phyloP scores from a whole-genome alignment of 2,888 invertebrate species.

The Rhingia campestris region DNA sequence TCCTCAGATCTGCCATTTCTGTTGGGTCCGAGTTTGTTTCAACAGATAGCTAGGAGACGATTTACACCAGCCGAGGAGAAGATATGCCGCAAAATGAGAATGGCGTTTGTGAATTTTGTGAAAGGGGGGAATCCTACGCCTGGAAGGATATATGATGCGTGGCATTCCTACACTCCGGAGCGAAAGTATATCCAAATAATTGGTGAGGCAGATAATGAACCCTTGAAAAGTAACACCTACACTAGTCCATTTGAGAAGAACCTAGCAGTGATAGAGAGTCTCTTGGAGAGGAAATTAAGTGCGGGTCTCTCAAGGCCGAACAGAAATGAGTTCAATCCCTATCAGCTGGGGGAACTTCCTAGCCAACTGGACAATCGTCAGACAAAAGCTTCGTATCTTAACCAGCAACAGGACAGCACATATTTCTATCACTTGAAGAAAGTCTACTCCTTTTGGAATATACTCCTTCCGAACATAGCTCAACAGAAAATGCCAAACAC shows the following conservation, averaged over 20 bases:
- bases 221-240: conserved; percentile 39
- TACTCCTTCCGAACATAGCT: conserved; percentile 78
- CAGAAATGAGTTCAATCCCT: conserved; percentile 77
- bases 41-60: conserved; percentile 86
- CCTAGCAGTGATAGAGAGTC: conserved; percentile 78
- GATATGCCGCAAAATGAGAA: conserved; percentile 84
- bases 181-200: conserved; percentile 80
- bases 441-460: conserved; percentile 81
- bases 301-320: conserved; percentile 76
- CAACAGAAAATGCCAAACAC: conserved; percentile 53
- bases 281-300: conserved; percentile 74
- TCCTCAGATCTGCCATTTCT: conserved; percentile 87
- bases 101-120: conserved; percentile 84
- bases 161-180: conserved; percentile 85
- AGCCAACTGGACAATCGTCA: conserved; percentile 25
- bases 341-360: conserved; percentile 58
- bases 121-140: conserved; percentile 86
- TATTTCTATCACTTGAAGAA: conserved; percentile 80
- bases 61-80: conserved; percentile 85
- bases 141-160: conserved; percentile 83
- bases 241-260: conserved; percentile 76
- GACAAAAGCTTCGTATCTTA: conserved; percentile 64
- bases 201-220: conserved; percentile 76
- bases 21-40: conserved; percentile 87
- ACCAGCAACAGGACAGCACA: conserved; percentile 77